phyloP scores from a whole-genome alignment of 2,113 vertebrate species.

The Ptyas mucosa region DNA sequence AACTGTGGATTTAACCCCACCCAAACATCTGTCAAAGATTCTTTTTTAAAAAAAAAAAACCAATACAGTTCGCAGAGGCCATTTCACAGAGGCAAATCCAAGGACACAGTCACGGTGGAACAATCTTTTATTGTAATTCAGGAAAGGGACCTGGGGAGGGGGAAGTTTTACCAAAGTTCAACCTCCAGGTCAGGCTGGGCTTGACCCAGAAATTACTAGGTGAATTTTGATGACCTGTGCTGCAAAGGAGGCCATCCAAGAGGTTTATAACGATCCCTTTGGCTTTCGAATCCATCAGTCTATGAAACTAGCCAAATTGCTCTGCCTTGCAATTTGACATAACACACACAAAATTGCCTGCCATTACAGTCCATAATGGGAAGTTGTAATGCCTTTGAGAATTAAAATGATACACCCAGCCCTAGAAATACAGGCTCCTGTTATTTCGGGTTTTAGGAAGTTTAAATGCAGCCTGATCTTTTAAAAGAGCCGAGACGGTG shows the following conservation, averaged over 20 bases:
- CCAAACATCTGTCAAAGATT: background rate
- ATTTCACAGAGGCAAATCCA: slow-evolving; percentile 24
- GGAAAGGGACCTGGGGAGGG: background rate
- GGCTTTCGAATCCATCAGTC: slow-evolving; percentile 29
- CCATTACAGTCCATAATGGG: background rate
- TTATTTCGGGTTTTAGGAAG: slow-evolving; percentile 14
- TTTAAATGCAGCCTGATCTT: slow-evolving; percentile 10
- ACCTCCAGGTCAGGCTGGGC: slow-evolving; percentile 20
- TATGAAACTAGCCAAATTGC: background rate
- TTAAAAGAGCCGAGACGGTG: background rate
- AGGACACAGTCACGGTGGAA: background rate
- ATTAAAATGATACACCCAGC: slow-evolving; percentile 7
- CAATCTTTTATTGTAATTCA: slow-evolving; percentile 20
- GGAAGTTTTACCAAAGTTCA: slow-evolving; percentile 22
- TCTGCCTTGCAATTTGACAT: slow-evolving; percentile 10
- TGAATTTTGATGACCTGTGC: slow-evolving; percentile 31
- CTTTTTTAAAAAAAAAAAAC: background rate
- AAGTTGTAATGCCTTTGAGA: background rate
- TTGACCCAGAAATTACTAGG: slow-evolving; percentile 33
- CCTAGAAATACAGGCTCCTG: slow-evolving; percentile 2
- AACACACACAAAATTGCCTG: slow-evolving; percentile 16
- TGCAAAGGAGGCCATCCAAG: slow-evolving; percentile 14
- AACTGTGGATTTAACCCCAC: background rate
- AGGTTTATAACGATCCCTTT: slow-evolving; percentile 22
- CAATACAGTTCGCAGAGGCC: slow-evolving; percentile 9